phyloP scores from a whole-genome alignment of 1,140 invertebrate genomes.

The Oscheius sp. region DNA sequence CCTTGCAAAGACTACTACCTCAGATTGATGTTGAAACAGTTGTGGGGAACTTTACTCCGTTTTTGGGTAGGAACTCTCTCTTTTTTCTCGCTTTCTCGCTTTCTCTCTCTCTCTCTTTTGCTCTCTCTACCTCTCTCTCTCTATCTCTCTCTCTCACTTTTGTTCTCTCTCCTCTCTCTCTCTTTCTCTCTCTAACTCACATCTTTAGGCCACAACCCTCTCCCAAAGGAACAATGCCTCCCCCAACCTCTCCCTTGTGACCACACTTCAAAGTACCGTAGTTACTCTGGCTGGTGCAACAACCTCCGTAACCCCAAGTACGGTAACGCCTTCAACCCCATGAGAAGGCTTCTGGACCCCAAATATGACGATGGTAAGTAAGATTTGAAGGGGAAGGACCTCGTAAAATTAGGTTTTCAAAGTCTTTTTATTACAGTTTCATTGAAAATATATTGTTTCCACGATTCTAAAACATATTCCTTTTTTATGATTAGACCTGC shows the following conservation, averaged over 20 bases:
- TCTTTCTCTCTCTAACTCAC: no score
- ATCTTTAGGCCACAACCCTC: conserved; percentile 10
- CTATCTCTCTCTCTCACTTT: no score
- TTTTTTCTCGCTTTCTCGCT: conserved; percentile 2
- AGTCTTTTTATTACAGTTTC: no score
- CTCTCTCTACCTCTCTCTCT: no score
- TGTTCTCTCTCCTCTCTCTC: no score
- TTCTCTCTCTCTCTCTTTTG: no score
- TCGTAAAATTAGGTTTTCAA: no score
- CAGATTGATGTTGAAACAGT: conserved; percentile 55
- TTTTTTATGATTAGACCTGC: no score
- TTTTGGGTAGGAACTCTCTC: conserved; percentile 33
- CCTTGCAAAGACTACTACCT: conserved; percentile 54
- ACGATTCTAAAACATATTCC: no score
- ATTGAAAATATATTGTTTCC: no score
- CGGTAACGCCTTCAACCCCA: conserved; percentile 73
- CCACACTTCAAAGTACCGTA: conserved; percentile 75
- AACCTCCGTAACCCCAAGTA: conserved; percentile 80
- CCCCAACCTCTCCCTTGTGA: conserved; percentile 71
- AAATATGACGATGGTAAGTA: conserved; percentile 81
- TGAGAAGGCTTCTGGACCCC: conserved; percentile 78
- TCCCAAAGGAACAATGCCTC: conserved; percentile 45
- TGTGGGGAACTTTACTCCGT: conserved; percentile 54
- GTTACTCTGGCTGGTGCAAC: conserved; percentile 83
- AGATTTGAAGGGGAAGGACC: no score